Evolutionary conservation across 2,888 invertebrate species (phyloP), one percentile per base, ranked within the genome.

Genomic region (Leucania comma): DNA sequence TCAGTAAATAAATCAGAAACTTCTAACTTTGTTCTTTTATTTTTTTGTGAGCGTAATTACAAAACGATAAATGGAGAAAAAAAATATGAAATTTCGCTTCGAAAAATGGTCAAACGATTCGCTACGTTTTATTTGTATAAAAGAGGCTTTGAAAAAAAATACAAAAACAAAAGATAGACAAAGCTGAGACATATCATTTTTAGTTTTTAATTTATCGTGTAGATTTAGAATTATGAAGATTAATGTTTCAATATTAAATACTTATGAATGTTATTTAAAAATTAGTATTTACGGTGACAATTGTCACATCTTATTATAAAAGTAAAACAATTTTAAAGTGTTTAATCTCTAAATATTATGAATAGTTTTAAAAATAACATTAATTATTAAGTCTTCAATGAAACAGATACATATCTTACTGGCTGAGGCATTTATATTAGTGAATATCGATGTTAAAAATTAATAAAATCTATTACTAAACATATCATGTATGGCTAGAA

Each of bases 401-500:
- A 95, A 95, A 95, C 94, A 82, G 90, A 93, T 92, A 96, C 94
- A 96, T 95, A 96, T 96, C 95, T 84, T 89, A 89, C 93, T 96
- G 96, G 96, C 96, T 96, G 96, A 93, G 96, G 96, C 96, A 96
- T 96, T 95, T 95, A 94, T 91, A 91, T 86, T 91, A 90, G 88
- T 88, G 89, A 91, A 90, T 90, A 93, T 94, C 83, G 93, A 89
- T 94, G 94, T 94, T 94, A 93, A 88, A 87, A 60, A 80, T 72
- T 78, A 75, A 84, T 3, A 82, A 87, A 86, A 80, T 77, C 78
- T 83, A 89, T 73, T 84, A 79, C 87, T 91, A 91, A 91, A 89
- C 90, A 90, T 89, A 87, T 85, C 74, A 88, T 79, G 78, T 82
- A 69, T 72, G 50, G 42, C 68, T 86, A 89, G 82, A 77, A 68